Evolutionary conservation across 2,888 invertebrate genomes (phyloP).

Genomic region (Carpatolechia fugitivella): DNA sequence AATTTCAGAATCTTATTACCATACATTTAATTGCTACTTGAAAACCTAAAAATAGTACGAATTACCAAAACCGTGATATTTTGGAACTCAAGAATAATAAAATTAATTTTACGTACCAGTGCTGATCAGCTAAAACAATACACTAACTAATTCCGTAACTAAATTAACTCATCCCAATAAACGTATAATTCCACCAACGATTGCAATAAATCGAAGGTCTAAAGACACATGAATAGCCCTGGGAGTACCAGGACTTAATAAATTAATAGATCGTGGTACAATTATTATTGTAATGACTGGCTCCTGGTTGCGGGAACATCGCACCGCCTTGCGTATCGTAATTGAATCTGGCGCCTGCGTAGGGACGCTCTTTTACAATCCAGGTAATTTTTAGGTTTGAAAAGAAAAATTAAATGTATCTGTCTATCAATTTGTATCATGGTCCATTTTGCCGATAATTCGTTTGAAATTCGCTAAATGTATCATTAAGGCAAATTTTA

Average conservation of each 20-base stretch:
- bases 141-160: not conserved
- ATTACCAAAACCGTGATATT: no score
- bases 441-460: no score
- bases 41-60: no score
- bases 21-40: no score
- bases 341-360: constrained; percentile 63
- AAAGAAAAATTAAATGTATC: no score
- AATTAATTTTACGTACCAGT: no score
- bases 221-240: constrained; percentile 56
- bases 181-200: constrained; percentile 11
- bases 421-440: no score
- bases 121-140: not conserved
- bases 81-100: no score
- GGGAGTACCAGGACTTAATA: constrained; percentile 49
- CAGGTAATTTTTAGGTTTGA: not conserved
- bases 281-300: constrained; percentile 70
- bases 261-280: constrained; percentile 71
- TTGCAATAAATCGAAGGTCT: constrained; percentile 39
- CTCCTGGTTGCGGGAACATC: constrained; percentile 47
- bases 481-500: not conserved
- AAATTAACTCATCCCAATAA: constrained; percentile 13
- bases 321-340: constrained; percentile 56
- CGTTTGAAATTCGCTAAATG: no score
- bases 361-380: constrained; percentile 17
- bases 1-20: no score